A percentile compares a stretch with the other conserved stretches of the same genome.
phyloP scores from a whole-genome alignment of 2,113 vertebrate genomes.

The Pungitius pungitius region DNA sequence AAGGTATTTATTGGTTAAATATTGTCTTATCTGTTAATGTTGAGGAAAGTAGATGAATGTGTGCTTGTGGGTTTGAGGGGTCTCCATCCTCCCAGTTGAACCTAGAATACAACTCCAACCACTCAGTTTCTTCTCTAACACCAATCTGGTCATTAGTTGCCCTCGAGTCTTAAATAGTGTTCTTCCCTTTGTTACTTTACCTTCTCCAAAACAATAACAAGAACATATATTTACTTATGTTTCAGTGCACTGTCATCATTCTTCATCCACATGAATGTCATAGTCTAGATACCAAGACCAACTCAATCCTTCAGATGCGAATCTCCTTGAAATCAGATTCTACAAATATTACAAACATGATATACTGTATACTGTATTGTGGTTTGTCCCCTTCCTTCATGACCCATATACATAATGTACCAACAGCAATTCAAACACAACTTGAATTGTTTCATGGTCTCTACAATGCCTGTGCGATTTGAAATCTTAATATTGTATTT shows the following conservation, averaged over 20 bases:
- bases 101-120: neutral
- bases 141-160: neutral
- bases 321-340: neutral
- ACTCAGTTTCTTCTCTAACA: neutral
- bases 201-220: neutral
- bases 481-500: too few species aligned
- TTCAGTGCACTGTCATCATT: slow-evolving; percentile 5
- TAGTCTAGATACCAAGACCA: neutral
- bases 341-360: too few species aligned
- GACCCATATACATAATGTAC: neutral
- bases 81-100: neutral
- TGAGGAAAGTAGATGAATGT: neutral
- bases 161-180: neutral
- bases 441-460: neutral
- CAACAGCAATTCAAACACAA: neutral
- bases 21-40: neutral
- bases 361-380: neutral
- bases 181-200: neutral
- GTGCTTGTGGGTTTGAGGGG: neutral
- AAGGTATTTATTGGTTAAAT: neutral
- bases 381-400: slow-evolving; percentile 3
- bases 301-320: neutral
- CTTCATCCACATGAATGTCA: neutral
- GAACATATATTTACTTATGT: neutral
- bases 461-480: neutral